Evolutionary conservation across 2,797 vertebrate species (phyloP).

Genomic region (Dallia pectoralis): DNA sequence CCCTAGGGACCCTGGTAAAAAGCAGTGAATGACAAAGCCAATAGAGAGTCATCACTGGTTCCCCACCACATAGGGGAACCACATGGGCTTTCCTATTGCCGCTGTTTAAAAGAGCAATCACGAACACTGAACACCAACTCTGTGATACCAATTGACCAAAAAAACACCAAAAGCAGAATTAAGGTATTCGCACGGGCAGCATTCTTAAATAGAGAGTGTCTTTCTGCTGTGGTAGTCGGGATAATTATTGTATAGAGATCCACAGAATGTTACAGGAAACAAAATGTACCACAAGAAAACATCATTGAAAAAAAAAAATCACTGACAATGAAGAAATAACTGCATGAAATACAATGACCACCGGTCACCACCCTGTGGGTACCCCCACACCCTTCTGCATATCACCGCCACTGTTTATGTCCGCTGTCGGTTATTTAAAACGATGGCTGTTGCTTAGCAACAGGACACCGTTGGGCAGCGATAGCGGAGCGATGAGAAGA

Average conservation of each 20-base stretch:
- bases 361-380: conserved; percentile 69
- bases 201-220: neutral
- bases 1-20: neutral
- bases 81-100: neutral
- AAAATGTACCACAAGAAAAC: neutral
- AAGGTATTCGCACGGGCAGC: neutral
- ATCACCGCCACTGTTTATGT: conserved; percentile 67
- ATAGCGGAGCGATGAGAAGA: conserved; percentile 38
- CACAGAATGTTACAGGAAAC: neutral
- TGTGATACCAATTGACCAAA: neutral
- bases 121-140: no score
- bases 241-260: neutral
- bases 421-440: conserved; percentile 76
- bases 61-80: neutral
- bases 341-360: conserved; percentile 40
- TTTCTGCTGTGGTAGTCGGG: neutral
- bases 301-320: conserved; percentile 5
- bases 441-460: conserved; percentile 80
- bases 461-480: conserved; percentile 60
- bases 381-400: conserved; percentile 49
- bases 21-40: neutral
- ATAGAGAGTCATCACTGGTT: neutral
- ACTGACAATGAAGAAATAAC: conserved; percentile 35
- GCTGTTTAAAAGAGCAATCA: neutral
- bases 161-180: neutral